phyloP scores from a whole-genome alignment of 2,888 invertebrate genomes.

The Exocentrus adspersus region DNA sequence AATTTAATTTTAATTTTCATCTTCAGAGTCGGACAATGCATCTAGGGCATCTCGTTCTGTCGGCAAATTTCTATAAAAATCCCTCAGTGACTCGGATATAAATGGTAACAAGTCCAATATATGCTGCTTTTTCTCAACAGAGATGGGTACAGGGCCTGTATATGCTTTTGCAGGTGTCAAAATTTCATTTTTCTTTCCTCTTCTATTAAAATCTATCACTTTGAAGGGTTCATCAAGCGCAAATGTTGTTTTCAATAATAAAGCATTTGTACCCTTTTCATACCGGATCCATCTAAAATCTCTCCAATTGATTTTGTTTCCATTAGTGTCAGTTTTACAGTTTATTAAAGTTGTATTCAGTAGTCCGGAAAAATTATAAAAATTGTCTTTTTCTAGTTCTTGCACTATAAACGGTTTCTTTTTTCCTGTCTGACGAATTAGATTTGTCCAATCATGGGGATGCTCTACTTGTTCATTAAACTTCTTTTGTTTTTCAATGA shows the following conservation, averaged over 20 bases:
- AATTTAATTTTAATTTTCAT: slow-evolving; percentile 8
- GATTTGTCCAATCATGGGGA: slow-evolving; percentile 4
- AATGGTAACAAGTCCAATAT: neutral
- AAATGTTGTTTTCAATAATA: slow-evolving; percentile 5
- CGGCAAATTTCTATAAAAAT: neutral
- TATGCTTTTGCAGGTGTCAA: slow-evolving; percentile 8
- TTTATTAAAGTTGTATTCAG: slow-evolving; percentile 7
- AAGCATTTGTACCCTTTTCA: neutral
- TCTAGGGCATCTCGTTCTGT: neutral
- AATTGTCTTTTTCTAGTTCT: slow-evolving; percentile 5
- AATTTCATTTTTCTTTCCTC: slow-evolving; percentile 4
- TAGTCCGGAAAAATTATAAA: slow-evolving; percentile 12
- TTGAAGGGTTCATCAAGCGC: neutral
- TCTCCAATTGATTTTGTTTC: slow-evolving; percentile 13
- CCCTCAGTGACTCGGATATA: neutral
- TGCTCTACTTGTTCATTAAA: neutral
- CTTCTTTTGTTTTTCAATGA: slow-evolving; percentile 16
- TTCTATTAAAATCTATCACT: slow-evolving; percentile 6
- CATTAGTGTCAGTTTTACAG: neutral
- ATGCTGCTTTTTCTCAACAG: slow-evolving; percentile 8
- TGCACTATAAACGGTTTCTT: slow-evolving; percentile 8
- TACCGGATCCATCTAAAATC: neutral
- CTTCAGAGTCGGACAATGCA: slow-evolving; percentile 2
- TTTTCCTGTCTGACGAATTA: slow-evolving; percentile 4
- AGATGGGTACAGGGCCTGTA: slow-evolving; percentile 10